Evolutionary conservation across 2,888 invertebrate species (phyloP), one percentile per base, ranked within the genome.

Genomic region (Amphipyra tragopoginis): DNA sequence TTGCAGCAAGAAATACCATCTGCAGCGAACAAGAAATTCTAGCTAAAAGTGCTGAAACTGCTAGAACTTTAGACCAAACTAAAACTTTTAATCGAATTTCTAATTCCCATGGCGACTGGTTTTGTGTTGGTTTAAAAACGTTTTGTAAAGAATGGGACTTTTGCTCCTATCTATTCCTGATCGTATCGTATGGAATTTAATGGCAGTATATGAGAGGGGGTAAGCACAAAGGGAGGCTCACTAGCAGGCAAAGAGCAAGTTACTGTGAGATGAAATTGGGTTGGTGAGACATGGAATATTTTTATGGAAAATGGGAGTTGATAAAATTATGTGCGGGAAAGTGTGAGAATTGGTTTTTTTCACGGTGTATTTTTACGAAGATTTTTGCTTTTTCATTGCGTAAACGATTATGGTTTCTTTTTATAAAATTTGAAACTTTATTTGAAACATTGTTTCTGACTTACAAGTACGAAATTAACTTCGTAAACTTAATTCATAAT

Each of bases 191-290:
- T 49, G 33, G 48, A 60, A 43, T 60, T 38, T 66, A 70, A 66
- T 60, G 49, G 51, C 0, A 10, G 43, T 36, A 48, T 54, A 52
- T 61, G 62, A 40, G 51, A 51, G 62, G 44, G 43, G 44, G 51
- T 67, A 34, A 43, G 56, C 74, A 71, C 70, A 74, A 71, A 62
- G 56, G 57, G 48, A 44, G 50, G 47, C 43, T 54, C 21, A 15
- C 15, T 51, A 26, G 42, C 38, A 42, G 21, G 45, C 42, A 48
- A 51, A 56, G 45, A 53, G 40, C 56, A 15, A 51, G 54, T 48
- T 47, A 62, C 63, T 54, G 13, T 42, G 36, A 68, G 44, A 43
- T 38, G 14, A 47, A 62, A 73, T 68, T 73, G 63, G 53, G 54
- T 57, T 51, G 44, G 38, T 45, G 50, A 52, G 49, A 50, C 66